These are phyloP conservation scores for Belonocnema kinseyi DNA, from an alignment of 1,140 invertebrate genomes.

Conservation along the genomic window DNA sequence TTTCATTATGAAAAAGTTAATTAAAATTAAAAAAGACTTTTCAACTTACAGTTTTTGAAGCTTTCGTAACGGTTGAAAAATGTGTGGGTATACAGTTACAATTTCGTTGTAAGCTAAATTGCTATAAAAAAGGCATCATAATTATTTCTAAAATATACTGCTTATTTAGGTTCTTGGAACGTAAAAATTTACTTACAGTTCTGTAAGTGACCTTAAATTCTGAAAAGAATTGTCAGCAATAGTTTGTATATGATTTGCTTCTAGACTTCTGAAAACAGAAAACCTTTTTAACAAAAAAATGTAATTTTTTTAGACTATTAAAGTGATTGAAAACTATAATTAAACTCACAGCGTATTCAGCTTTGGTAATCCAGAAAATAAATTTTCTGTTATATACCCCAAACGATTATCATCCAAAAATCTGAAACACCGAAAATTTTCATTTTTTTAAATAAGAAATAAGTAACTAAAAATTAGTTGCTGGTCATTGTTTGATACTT, in stretches of 20 bases:
- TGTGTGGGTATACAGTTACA: slow-evolving; percentile 47
- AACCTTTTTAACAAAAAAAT: too few species aligned
- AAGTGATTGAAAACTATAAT: too few species aligned
- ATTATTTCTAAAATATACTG: background rate
- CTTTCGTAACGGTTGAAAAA: slow-evolving; percentile 60
- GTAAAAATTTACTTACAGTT: slow-evolving; percentile 75
- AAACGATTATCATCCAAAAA: slow-evolving; percentile 74
- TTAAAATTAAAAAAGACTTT: background rate
- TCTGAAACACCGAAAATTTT: slow-evolving; percentile 58
- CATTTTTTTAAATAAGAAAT: slow-evolving; percentile 32
- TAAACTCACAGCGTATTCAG: slow-evolving; percentile 74
- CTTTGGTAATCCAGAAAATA: slow-evolving; percentile 70
- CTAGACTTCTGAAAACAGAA: slow-evolving; percentile 59
- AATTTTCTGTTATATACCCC: slow-evolving; percentile 68
- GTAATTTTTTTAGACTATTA: too few species aligned
- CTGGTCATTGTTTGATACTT: slow-evolving; percentile 59
- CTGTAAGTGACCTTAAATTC: slow-evolving; percentile 70
- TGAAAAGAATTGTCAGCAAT: slow-evolving; percentile 72
- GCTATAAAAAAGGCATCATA: slow-evolving; percentile 58
- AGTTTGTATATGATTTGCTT: slow-evolving; percentile 65
- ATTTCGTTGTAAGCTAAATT: slow-evolving; percentile 70
- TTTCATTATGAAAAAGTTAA: too few species aligned
- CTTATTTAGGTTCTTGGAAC: slow-evolving; percentile 36
- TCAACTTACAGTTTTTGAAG: slow-evolving; percentile 67
- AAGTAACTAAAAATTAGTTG: slow-evolving; percentile 38